phyloP scores from a whole-genome alignment of 2,113 vertebrate species.

The Phylloscopus trochiloides region DNA sequence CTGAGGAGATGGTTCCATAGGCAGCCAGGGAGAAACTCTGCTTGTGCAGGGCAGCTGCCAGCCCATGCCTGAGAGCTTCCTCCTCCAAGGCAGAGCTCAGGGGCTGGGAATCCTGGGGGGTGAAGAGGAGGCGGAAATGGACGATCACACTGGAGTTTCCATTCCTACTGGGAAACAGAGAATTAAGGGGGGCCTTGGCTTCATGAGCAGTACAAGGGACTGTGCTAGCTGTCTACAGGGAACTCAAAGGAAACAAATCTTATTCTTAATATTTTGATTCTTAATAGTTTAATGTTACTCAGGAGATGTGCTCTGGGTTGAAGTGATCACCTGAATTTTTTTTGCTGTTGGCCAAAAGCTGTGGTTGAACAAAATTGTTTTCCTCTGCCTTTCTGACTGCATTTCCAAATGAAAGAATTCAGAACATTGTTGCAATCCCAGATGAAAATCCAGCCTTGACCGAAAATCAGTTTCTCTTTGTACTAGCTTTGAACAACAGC shows the following conservation, averaged over 20 bases:
- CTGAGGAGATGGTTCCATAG: constrained; percentile 81
- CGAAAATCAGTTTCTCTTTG: not conserved
- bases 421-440: not conserved
- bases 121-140: constrained; percentile 80
- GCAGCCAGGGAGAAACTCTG: constrained; percentile 73
- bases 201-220: not conserved
- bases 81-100: constrained; percentile 70
- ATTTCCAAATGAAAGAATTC: not conserved
- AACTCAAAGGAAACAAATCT: not conserved
- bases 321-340: not conserved
- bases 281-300: not conserved
- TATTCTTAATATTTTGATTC: not conserved
- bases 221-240: not conserved
- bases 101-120: constrained; percentile 59
- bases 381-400: not conserved
- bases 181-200: not conserved
- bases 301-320: not conserved
- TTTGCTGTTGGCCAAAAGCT: not conserved
- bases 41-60: constrained; percentile 67
- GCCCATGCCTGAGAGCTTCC: constrained; percentile 76
- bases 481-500: not conserved
- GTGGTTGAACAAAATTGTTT: not conserved
- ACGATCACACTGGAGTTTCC: constrained; percentile 80
- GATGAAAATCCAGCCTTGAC: not conserved
- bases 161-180: constrained; percentile 64